Percentiles rank a stretch among this genome's conserved stretches.
phyloP scores from a whole-genome alignment of 2,797 vertebrate species.

The Mastacembelus armatus region DNA sequence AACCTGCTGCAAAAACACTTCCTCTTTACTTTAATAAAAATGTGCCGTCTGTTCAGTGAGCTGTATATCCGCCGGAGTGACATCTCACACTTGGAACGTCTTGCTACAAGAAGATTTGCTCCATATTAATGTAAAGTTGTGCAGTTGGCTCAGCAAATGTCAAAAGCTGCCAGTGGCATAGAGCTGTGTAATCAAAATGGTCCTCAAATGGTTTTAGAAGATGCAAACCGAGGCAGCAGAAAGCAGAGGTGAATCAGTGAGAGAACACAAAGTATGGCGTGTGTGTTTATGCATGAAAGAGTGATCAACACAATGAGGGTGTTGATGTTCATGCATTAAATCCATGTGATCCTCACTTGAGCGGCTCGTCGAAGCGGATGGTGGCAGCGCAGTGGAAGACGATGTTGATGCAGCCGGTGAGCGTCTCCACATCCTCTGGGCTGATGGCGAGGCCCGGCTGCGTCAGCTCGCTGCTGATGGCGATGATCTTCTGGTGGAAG shows the following conservation, averaged over 20 bases:
- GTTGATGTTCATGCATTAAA: neutral
- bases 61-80: conserved; percentile 14
- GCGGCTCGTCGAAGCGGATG: conserved; percentile 95
- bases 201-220: neutral
- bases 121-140: neutral
- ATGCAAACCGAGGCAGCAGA: neutral
- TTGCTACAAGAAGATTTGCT: neutral
- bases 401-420: conserved; percentile 88
- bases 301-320: neutral
- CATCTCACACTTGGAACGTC: conserved; percentile 20
- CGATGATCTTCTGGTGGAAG: conserved; percentile 91
- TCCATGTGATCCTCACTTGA: conserved; percentile 86
- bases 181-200: too few species aligned
- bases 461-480: conserved; percentile 92
- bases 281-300: neutral
- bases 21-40: conserved; percentile 17
- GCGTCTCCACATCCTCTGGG: conserved; percentile 86
- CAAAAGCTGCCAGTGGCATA: neutral
- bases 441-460: conserved; percentile 92
- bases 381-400: conserved; percentile 99
- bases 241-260: neutral
- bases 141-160: neutral
- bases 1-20: conserved; percentile 7
- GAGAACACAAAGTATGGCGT: too few species aligned
- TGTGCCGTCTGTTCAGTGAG: neutral